Base-by-base conservation (phyloP, 92 coral and sea anemone genomes). In the Muricea muricata region DNA sequence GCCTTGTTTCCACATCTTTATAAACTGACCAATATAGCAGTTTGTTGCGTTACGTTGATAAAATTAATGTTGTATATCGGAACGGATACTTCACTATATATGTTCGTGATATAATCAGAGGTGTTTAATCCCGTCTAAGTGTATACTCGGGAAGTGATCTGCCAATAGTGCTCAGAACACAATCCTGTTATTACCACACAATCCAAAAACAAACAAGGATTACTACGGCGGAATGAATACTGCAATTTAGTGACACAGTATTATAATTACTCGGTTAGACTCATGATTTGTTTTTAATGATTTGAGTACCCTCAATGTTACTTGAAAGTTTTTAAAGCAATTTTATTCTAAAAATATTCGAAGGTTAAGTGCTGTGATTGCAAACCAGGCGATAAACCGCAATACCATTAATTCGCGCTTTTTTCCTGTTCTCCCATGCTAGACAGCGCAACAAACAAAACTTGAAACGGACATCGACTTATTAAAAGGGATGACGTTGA, bases 41-140 rank as follows among this genome's bases (percentile, higher is more conserved):
- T 52, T 20, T 23, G 18, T 23, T 63, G 37, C 70, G 15, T 4
- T 29, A 14, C 31, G 29, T 21, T 57, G n/a, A n/a, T n/a, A n/a
- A n/a, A n/a, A n/a, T n/a, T n/a, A n/a, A 8, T 57, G 30, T n/a
- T 21, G 30, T 28, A 63, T 63, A 15, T 63, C 37, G 13, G 14
- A 63, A 63, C 70, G 70, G 70, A 63, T 63, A 32, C 30, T 39
- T 39, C 70, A 52, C 70, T 63, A 32, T 63, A 32, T 63, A 63
- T 63, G 12, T 28, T 63, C 70, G 70, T 63, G 70, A 63, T 63
- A 52, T 52, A 52, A 52, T 23, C 60, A 52, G 24, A 63, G 70
- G 37, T 63, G 70, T 63, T 63, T 63, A 63, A 63, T 63, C 70
- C 70, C 37, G 70, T 63, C 70, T 63, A 63, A 63, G 70, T 63